Percentiles rank a stretch among this genome's conserved stretches.
Conservation (phyloP, 1,140 invertebrate species). For the Drosophila subobscura region DNA sequence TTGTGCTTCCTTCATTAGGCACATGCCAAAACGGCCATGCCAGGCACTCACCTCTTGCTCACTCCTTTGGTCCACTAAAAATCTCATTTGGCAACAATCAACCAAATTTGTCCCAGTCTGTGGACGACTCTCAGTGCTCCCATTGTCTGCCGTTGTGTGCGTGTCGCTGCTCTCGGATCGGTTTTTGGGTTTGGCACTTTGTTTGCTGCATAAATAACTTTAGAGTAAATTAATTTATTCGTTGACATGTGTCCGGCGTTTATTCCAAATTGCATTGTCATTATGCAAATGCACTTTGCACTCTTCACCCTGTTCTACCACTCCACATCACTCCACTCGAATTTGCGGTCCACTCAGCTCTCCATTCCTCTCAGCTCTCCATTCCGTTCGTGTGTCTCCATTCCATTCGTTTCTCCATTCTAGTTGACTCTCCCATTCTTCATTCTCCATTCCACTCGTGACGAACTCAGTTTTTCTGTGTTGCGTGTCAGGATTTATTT, state of each 20-base stretch:
- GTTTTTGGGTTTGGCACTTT: conserved; percentile 38
- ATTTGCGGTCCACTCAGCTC: too few relatives aligned
- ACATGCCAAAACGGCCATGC: conserved; percentile 28
- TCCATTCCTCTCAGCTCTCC: neutral
- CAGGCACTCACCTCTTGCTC: neutral
- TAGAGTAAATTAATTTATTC: conserved; percentile 81
- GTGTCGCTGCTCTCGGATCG: conserved; percentile 26
- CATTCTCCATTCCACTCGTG: conserved; percentile 11
- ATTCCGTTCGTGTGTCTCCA: conserved; percentile 25
- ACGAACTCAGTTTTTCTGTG: conserved; percentile 39
- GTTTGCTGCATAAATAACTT: conserved; percentile 79
- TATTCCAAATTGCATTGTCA: conserved; percentile 80
- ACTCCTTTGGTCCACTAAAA: conserved; percentile 36
- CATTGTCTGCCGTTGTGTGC: conserved; percentile 30
- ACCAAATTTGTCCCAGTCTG: conserved; percentile 18
- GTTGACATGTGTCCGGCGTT: conserved; percentile 79
- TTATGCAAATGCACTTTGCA: conserved; percentile 77
- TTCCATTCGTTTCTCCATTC: neutral
- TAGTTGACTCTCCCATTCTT: neutral
- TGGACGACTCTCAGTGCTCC: neutral
- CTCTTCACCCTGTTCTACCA: conserved; percentile 10
- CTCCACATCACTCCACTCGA: conserved; percentile 3
- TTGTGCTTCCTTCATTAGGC: conserved; percentile 55
- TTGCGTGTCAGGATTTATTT: conserved; percentile 64
- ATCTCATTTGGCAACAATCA: conserved; percentile 24